Evolutionary conservation across 2,888 invertebrate genomes (phyloP).

Genomic region (Drosophila colorata): DNA sequence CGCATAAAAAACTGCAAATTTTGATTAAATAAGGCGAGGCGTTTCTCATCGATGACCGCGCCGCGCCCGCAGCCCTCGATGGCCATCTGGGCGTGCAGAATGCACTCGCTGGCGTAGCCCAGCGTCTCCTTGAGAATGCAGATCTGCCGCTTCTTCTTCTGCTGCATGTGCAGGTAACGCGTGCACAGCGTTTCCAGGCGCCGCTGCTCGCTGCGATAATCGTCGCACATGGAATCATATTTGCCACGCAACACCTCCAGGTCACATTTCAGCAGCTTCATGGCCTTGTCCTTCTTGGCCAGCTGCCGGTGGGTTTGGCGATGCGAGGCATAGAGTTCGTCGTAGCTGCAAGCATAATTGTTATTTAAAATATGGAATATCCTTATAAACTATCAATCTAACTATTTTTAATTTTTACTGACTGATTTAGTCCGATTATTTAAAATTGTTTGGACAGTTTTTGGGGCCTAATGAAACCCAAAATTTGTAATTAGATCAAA

Average conservation of each 20-base stretch:
- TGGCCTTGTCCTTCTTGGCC: slow-evolving; percentile 75
- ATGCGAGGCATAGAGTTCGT: slow-evolving; percentile 78
- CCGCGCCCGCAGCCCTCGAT: slow-evolving; percentile 45
- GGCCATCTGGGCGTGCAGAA: slow-evolving; percentile 64
- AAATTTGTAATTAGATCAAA: too few species aligned
- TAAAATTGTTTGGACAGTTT: too few species aligned
- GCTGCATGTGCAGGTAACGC: slow-evolving; percentile 74
- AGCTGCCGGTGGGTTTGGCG: slow-evolving; percentile 77
- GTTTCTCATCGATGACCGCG: slow-evolving; percentile 15
- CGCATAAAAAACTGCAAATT: slow-evolving; percentile 74
- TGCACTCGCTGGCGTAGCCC: slow-evolving; percentile 74
- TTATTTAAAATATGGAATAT: neutral
- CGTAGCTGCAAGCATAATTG: slow-evolving; percentile 68
- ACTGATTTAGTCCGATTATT: too few species aligned
- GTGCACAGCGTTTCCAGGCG: slow-evolving; percentile 72
- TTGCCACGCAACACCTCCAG: slow-evolving; percentile 74
- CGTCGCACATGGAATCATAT: slow-evolving; percentile 73
- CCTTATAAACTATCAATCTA: too few species aligned
- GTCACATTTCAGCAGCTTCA: slow-evolving; percentile 69
- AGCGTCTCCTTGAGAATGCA: slow-evolving; percentile 69
- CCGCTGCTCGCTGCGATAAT: slow-evolving; percentile 71
- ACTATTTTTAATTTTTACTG: too few species aligned
- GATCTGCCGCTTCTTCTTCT: slow-evolving; percentile 80
- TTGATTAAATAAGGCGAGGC: slow-evolving; percentile 58
- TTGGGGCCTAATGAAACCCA: too few species aligned